Evolutionary conservation across 2,113 vertebrate genomes (phyloP).

Genomic region (Syngnathus typhle): DNA sequence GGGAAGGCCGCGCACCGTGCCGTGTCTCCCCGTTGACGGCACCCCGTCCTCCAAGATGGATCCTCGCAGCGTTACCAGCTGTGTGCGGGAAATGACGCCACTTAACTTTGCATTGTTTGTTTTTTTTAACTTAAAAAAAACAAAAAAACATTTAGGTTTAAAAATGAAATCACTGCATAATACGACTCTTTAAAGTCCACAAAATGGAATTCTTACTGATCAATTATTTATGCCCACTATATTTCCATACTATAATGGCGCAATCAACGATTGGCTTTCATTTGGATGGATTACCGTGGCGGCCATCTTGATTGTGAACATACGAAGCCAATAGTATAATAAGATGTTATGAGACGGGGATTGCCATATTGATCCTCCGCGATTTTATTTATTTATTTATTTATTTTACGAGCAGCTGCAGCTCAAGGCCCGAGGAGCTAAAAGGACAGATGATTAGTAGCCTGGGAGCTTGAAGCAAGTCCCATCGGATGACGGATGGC

Average conservation of each 20-base stretch:
- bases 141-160: neutral
- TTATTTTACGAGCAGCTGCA: slow-evolving; percentile 6
- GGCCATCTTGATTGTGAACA: neutral
- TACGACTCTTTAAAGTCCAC: neutral
- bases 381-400: neutral
- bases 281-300: neutral
- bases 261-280: neutral
- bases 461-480: slow-evolving; percentile 12
- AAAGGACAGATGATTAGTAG: slow-evolving; percentile 10
- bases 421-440: slow-evolving; percentile 2
- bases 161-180: neutral
- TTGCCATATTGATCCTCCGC: neutral
- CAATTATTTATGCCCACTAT: neutral
- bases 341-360: neutral
- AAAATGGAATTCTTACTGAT: neutral
- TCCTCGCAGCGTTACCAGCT: slow-evolving; percentile 86
- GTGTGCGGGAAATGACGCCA: neutral
- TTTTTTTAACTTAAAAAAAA: too few relatives aligned
- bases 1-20: slow-evolving; percentile 80
- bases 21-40: slow-evolving; percentile 75
- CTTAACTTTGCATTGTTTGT: neutral
- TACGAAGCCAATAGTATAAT: neutral
- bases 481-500: slow-evolving; percentile 16
- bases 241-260: neutral
- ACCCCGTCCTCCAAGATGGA: slow-evolving; percentile 84